Evolutionary conservation across 2,888 invertebrate genomes (phyloP).

Genomic region (Eledona agricola): DNA sequence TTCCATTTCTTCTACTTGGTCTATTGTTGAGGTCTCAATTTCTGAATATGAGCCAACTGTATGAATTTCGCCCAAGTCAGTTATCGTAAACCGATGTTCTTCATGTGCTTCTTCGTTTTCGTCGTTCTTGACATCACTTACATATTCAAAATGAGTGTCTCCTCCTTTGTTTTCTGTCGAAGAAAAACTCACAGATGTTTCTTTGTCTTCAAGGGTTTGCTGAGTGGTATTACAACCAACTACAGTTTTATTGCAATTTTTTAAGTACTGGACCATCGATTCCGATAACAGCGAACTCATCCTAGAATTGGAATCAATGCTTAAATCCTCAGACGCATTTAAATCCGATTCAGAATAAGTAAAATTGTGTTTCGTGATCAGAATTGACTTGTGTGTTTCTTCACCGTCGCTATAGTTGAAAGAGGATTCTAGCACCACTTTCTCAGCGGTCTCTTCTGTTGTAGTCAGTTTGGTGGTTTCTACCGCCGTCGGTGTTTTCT

Average conservation of each 20-base stretch:
- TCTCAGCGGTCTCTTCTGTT: conserved; percentile 9
- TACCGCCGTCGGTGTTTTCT: conserved; percentile 1
- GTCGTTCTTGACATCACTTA: too few relatives aligned
- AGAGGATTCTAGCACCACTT: conserved; percentile 21
- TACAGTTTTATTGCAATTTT: conserved; percentile 3
- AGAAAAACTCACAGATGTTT: too few relatives aligned
- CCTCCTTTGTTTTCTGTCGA: too few relatives aligned
- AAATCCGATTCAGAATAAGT: conserved; percentile 21
- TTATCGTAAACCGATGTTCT: too few relatives aligned
- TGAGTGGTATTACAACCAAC: conserved; percentile 9
- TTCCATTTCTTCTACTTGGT: too few relatives aligned
- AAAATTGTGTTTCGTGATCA: conserved; percentile 15
- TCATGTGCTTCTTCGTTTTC: too few relatives aligned
- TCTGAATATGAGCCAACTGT: too few relatives aligned
- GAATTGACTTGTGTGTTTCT: conserved; percentile 23
- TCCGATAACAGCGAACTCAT: conserved; percentile 7
- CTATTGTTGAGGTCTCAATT: too few relatives aligned
- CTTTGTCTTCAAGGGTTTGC: conserved; percentile 6
- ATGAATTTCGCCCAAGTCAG: too few relatives aligned
- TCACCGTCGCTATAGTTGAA: conserved; percentile 26
- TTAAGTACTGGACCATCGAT: conserved; percentile 5
- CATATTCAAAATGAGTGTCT: too few relatives aligned
- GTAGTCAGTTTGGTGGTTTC: background rate
- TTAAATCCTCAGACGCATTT: conserved; percentile 5
- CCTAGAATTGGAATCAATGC: background rate